Percentiles rank a stretch among this genome's conserved stretches.
These are phyloP conservation scores for Fabriciana adippe DNA, from an alignment of 2,888 invertebrate genomes.

Conservation along the genomic window DNA sequence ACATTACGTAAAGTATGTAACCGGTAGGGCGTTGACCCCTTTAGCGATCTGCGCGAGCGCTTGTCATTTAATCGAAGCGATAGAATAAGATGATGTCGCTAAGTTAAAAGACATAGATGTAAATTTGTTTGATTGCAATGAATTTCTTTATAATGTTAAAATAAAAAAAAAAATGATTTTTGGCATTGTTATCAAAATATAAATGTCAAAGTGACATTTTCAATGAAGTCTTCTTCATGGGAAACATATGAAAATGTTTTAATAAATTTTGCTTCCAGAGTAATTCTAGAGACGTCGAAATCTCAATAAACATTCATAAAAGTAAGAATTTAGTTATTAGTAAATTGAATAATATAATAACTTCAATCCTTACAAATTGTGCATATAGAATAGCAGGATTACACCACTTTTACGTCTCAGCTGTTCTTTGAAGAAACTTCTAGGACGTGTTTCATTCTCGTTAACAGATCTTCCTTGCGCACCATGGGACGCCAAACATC, in stretches of 20 bases:
- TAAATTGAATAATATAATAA: too few relatives aligned
- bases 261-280: too few relatives aligned
- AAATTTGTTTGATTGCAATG: slow-evolving; percentile 1
- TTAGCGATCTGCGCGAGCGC: slow-evolving; percentile 72
- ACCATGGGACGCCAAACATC: slow-evolving; percentile 70
- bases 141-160: not conserved
- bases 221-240: too few relatives aligned
- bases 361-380: not conserved
- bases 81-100: slow-evolving; percentile 36
- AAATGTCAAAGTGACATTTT: too few relatives aligned
- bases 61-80: slow-evolving; percentile 58
- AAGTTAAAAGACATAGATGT: slow-evolving; percentile 26
- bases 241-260: too few relatives aligned
- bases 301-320: too few relatives aligned
- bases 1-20: slow-evolving; percentile 79
- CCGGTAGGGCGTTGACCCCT: slow-evolving; percentile 73
- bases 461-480: slow-evolving; percentile 70
- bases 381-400: not conserved
- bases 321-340: too few relatives aligned
- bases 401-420: slow-evolving; percentile 26
- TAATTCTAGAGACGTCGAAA: too few relatives aligned
- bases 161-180: too few relatives aligned
- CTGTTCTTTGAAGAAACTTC: slow-evolving; percentile 55
- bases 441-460: slow-evolving; percentile 71
- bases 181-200: too few relatives aligned